phyloP scores from a whole-genome alignment of 2,888 invertebrate species.

The Ormyrus pomaceus region DNA sequence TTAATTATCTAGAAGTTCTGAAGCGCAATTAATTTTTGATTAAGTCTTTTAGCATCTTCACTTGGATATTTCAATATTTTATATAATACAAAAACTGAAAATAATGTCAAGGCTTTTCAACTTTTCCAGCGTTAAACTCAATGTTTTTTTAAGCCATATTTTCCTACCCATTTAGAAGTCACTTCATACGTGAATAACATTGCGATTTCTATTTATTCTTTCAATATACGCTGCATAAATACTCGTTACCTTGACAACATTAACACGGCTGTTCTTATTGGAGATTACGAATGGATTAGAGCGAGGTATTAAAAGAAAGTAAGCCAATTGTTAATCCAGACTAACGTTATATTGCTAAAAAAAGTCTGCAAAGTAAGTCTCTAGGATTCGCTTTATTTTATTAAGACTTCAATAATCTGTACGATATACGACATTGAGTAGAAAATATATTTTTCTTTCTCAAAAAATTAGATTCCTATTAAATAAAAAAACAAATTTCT shows the following conservation, averaged over 20 bases:
- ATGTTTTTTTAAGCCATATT: conserved; percentile 6
- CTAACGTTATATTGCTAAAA: background rate
- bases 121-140: no score
- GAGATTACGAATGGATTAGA: background rate
- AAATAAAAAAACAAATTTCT: background rate
- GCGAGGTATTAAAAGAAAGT: conserved; percentile 14
- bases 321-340: conserved; percentile 35
- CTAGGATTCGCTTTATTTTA: background rate
- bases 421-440: background rate
- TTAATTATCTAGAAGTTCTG: no score
- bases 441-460: conserved; percentile 4
- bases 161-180: background rate
- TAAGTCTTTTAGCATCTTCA: no score
- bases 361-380: no score
- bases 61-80: no score
- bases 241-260: background rate
- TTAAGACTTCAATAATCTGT: background rate
- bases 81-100: no score
- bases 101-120: no score
- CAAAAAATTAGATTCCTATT: background rate
- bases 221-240: conserved; percentile 17
- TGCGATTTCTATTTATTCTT: conserved; percentile 27
- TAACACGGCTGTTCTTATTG: background rate
- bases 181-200: background rate
- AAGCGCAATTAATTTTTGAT: no score